These are phyloP conservation scores for Hemithea aestivaria DNA, from an alignment of 2,888 invertebrate species.

Conservation along the genomic window DNA sequence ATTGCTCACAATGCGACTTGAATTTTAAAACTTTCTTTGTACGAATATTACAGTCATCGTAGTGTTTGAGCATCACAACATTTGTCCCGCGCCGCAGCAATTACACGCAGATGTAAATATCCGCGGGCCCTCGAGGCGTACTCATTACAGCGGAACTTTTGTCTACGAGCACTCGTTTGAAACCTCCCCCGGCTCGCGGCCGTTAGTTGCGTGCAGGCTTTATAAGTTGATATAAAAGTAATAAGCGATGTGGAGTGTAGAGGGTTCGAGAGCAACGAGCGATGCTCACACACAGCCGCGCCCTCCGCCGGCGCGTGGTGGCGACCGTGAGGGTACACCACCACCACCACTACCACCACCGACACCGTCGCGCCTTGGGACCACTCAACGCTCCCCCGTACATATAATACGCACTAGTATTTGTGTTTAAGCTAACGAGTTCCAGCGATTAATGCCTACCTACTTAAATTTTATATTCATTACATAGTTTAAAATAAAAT, in stretches of 20 bases:
- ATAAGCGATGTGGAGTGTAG: slow-evolving; percentile 35
- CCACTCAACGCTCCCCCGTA: slow-evolving; percentile 15
- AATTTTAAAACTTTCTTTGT: too few relatives aligned
- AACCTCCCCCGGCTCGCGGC: too few relatives aligned
- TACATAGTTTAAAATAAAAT: too few relatives aligned
- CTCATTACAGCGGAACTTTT: slow-evolving; percentile 1
- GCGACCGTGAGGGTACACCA: too few relatives aligned
- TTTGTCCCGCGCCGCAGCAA: background rate
- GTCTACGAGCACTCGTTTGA: too few relatives aligned
- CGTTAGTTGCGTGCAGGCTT: slow-evolving; percentile 1
- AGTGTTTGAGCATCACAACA: too few relatives aligned
- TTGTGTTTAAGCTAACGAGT: slow-evolving; percentile 27
- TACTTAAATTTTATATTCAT: too few relatives aligned
- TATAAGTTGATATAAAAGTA: slow-evolving; percentile 39
- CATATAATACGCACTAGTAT: slow-evolving; percentile 23
- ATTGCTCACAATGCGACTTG: too few relatives aligned
- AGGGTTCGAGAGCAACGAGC: slow-evolving; percentile 40
- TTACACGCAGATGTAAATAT: background rate
- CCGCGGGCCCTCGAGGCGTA: background rate
- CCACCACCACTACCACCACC: background rate
- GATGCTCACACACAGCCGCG: slow-evolving; percentile 25
- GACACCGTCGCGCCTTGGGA: slow-evolving; percentile 9
- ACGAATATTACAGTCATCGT: too few relatives aligned
- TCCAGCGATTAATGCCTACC: background rate
- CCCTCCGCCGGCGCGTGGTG: too few relatives aligned